A percentile compares a stretch with the other conserved stretches of the same genome.
Evolutionary conservation across 2,797 vertebrate genomes (phyloP).

Genomic region (Cirrhinus mrigala): DNA sequence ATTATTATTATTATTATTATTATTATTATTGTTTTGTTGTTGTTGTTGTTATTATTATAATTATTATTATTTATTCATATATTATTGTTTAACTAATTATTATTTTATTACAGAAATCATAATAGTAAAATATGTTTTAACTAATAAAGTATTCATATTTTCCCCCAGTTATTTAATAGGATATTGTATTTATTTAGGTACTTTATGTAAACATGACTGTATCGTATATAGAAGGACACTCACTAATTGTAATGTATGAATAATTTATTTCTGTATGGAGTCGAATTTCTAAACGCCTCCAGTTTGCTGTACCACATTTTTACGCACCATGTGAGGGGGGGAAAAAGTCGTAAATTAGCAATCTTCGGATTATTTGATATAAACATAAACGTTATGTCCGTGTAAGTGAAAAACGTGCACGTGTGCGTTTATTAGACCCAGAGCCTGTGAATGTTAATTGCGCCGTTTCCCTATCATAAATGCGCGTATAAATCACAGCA

Average conservation of each 20-base stretch:
- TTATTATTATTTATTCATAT: slow-evolving; percentile 29
- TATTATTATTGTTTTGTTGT: too few relatives aligned
- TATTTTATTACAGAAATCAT: not conserved
- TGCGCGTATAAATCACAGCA: slow-evolving; percentile 79
- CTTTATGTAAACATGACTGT: not conserved
- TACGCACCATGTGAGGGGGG: not conserved
- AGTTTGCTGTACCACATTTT: not conserved
- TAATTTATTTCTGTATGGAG: not conserved
- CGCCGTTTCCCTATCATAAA: slow-evolving; percentile 81
- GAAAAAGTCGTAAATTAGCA: not conserved
- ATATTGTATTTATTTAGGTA: not conserved
- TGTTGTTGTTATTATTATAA: slow-evolving; percentile 24
- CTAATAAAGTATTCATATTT: not conserved
- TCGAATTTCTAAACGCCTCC: not conserved
- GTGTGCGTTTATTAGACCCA: slow-evolving; percentile 69
- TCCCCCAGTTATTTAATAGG: not conserved
- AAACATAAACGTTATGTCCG: slow-evolving; percentile 28
- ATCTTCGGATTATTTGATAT: not conserved
- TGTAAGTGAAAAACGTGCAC: slow-evolving; percentile 47
- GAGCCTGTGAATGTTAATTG: slow-evolving; percentile 79
- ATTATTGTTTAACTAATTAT: not conserved
- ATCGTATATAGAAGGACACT: not conserved
- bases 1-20: slow-evolving; percentile 31
- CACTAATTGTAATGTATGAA: not conserved
- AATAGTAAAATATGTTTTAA: not conserved